Base-by-base conservation (phyloP, 2,113 vertebrate species). In the Himantopus leucocephalus region DNA sequence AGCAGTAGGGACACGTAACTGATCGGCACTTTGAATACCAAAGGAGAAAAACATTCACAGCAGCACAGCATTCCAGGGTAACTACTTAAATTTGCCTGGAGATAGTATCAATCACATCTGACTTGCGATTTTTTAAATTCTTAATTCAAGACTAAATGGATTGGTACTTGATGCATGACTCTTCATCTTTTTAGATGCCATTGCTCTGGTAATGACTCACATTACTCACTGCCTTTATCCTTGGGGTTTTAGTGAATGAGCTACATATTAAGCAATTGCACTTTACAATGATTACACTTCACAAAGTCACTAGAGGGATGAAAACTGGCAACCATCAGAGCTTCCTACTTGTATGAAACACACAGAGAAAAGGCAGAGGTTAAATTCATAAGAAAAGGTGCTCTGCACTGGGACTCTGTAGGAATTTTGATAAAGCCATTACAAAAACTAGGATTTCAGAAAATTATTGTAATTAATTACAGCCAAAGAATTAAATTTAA, bases 271-370 rank as follows among this genome's bases (percentile, higher is more conserved):
- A 97, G 66, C 76, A 94, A 75, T 74, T 95, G 92, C 84, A 91
- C 88, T 96, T 95, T 53, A 84, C 78, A 96, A 81, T 81, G 75
- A 97, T 95, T 95, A 93, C 85, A 83, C 75, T 96, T 94, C 34
- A 68, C 72, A 78, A 88, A 93, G 77, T 86, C 87, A 90, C 71
- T n/a, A 73, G 78, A 85, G 94, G 60, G 60, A 92, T 78, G 87
- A 77, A 93, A 95, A 85, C 75, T 68, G 85, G 92, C 43, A 91
- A 92, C 77, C 77, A 56, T 29, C 63, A 2, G 47, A 84, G 63
- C 55, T 92, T 71, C 50, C 72, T 58, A 13, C 58, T 82, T 24
- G 16, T 24, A 55, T 3, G 30, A 71, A 80, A 81, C 41, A 55
- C 43, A 62, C 23, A 85, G 68, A 91, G 56, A 79, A 68, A 88